These are phyloP conservation scores for Labeo calbasu DNA, from an alignment of 2,797 vertebrate species.

Conservation along the genomic window DNA sequence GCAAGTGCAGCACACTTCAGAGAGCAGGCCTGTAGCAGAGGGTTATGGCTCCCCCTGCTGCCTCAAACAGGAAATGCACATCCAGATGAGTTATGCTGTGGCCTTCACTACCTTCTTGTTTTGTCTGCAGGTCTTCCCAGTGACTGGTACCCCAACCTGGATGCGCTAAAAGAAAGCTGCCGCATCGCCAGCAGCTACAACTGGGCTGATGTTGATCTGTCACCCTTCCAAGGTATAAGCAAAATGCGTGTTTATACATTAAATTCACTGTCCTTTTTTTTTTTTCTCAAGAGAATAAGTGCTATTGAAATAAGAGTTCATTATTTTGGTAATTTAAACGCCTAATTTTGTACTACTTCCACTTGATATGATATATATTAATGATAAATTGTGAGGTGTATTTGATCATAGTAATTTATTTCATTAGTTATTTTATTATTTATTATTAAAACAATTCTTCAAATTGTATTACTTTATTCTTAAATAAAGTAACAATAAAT, in stretches of 20 bases:
- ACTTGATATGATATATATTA: not conserved
- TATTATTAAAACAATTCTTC: too few species aligned
- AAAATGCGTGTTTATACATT: not conserved
- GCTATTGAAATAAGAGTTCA: not conserved
- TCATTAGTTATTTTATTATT: not conserved
- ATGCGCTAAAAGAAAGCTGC: conserved; percentile 94
- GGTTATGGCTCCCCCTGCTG: conserved; percentile 74
- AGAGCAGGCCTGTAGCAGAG: conserved; percentile 53
- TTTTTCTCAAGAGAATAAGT: not conserved
- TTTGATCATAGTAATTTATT: not conserved
- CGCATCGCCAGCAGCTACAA: conserved; percentile 94
- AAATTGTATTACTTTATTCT: too few species aligned
- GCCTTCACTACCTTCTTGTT: conserved; percentile 1
- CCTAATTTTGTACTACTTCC: not conserved
- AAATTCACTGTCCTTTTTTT: not conserved
- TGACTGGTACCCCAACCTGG: conserved; percentile 92
- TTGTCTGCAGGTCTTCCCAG: conserved; percentile 80
- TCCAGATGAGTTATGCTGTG: not conserved
- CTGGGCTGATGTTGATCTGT: conserved; percentile 93
- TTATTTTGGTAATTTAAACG: not conserved
- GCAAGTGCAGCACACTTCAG: conserved; percentile 61
- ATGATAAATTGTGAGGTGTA: not conserved
- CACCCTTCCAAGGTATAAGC: conserved; percentile 89
- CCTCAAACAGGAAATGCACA: conserved; percentile 25
- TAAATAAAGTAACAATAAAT: too few species aligned